Base-by-base conservation (phyloP, 1,140 invertebrate genomes). In the Delia radicum region DNA sequence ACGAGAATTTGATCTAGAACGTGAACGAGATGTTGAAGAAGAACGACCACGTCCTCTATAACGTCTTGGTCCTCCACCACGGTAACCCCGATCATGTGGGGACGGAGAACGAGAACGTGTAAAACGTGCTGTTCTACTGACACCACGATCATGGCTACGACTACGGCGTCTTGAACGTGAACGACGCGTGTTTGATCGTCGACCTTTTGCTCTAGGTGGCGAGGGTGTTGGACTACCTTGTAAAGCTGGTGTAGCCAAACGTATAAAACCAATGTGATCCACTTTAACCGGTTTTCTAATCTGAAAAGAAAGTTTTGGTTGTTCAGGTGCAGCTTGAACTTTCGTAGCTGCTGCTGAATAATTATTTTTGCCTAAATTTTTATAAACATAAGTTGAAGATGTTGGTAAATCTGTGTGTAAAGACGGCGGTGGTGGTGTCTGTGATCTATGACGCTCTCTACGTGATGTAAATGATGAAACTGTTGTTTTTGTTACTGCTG, bases 191-290 rank as follows among this genome's bases (percentile, higher is more conserved):
- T 27, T n/a, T 21, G 33, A 18, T 7, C 63, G 27, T 13, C n/a
- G 21, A 1, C 65, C 1, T 18, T 37, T 37, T 5, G 65, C 1
- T 37, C 29, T 18, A 0, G 65, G 85, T 31, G 86, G 85, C 69
- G 86, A 86, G 62, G 76, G 74, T 76, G 77, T 77, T 48, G 82
- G 80, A 15, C 81, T 81, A 62, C 80, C 77, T 69, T 80, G 82
- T 76, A 79, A 80, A 74, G 81, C 42, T 33, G 89, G 88, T 80
- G 89, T 80, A 21, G 89, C 86, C 65, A 91, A 79, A 0, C 90
- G 88, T 83, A 92, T 89, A 73, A 90, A 89, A 3, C 91, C 91
- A 78, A 92, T 91, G 84, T 92, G 92, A 82, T 92, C 91, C 77
- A 92, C 85, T 28, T 91, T 90, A 62, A 89, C 83, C 42, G 88